A percentile compares a stretch with the other conserved stretches of the same genome.
Conservation (phyloP, 2,888 invertebrate genomes). For the Drosophila austrosaltans region DNA sequence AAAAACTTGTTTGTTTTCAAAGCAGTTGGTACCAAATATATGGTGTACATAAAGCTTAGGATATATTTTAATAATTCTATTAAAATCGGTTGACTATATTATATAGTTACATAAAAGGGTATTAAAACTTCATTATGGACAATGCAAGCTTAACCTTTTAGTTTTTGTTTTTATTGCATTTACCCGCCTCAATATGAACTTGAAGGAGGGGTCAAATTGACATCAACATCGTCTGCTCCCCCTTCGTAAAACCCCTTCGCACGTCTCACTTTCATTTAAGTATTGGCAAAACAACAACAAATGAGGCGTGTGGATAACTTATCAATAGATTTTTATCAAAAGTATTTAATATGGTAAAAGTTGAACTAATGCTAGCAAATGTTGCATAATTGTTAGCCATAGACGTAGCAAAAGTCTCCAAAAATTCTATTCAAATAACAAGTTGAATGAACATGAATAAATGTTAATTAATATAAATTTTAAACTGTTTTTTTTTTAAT, state of each 20-base stretch:
- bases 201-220: neutral
- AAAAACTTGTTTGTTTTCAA: no score
- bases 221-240: neutral
- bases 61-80: no score
- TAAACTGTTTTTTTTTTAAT: no score
- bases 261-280: neutral
- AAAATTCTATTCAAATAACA: neutral
- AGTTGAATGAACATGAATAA: neutral
- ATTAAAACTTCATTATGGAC: no score
- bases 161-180: neutral
- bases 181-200: neutral
- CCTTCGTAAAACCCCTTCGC: neutral
- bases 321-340: constrained; percentile 23
- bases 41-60: no score
- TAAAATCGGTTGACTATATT: no score
- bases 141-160: no score
- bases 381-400: neutral
- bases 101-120: no score
- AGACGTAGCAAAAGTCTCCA: neutral
- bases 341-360: constrained; percentile 12
- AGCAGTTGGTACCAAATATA: no score
- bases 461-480: no score
- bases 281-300: constrained; percentile 3
- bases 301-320: constrained; percentile 5
- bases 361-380: constrained; percentile 4